Evolutionary conservation across 2,113 vertebrate genomes (phyloP), one percentile per base, ranked within the genome.

Genomic region (Prunella fulvescens): DNA sequence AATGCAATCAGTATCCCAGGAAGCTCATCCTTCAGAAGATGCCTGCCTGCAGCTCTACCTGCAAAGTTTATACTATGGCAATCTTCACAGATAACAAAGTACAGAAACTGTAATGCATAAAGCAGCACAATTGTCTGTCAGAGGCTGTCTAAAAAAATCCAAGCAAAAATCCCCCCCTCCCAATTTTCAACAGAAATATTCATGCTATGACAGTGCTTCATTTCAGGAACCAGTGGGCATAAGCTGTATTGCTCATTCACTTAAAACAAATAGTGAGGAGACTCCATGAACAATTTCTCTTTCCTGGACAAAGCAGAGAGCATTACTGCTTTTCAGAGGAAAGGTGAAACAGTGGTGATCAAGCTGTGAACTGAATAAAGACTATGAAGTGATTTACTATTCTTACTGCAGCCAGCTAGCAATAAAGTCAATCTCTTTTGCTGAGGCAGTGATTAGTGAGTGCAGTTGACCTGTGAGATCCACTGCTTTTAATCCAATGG

Each of bases 321-420:
- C 81, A 80, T 80, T 48, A 61, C 48, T 58, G 76, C 73, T 92
- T 97, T 98, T 97, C 92, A 96, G 87, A 96, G 94, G 58, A 94
- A 95, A 96, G 86, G 94, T 92, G 97, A 97, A 96, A 94, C 86
- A 92, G 88, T 29, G 77, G 96, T 73, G 93, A 78, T 94, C 97
- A 95, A 61, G 90, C 95, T 97, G 90, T 90, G 97, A 97, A 97
- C 86, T 89, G 96, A 97, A 97, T 97, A 96, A 96, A 98, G 83
- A 86, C 89, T 81, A 40, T 44, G 84, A 92, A 93, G 93, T 97
- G 96, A 97, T 98, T 98, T 97, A 97, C 90, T 91, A 92, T 96
- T 95, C 91, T 87, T 66, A 95, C 77, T 96, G 94, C 96, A 97
- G 95, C 94, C 94, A 96, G 95, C 91, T 65, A 97, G 95, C 78